Conservation (phyloP, 2,888 invertebrate genomes). For the Sepiola atlantica region DNA sequence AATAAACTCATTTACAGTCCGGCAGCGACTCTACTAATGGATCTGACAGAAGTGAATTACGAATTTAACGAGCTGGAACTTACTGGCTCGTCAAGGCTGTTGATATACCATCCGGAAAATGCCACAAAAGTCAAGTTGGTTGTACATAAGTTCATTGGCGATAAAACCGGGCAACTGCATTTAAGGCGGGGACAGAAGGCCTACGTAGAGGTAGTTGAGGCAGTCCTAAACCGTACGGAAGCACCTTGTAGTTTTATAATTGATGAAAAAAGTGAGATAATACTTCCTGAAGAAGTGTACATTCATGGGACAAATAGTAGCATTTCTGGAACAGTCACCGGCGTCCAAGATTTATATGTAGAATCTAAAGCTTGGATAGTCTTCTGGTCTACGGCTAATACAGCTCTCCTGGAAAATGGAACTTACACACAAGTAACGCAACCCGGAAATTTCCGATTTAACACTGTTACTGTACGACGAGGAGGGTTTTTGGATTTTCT, state of each 20-base stretch:
- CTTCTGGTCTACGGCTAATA: conserved; percentile 62
- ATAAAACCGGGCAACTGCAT: conserved; percentile 63
- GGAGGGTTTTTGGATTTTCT: conserved; percentile 58
- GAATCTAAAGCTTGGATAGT: conserved; percentile 56
- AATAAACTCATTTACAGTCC: conserved; percentile 58
- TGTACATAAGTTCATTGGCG: conserved; percentile 63
- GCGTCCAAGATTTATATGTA: conserved; percentile 59
- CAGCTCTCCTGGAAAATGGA: conserved; percentile 60
- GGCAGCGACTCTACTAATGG: conserved; percentile 60
- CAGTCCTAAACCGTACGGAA: conserved; percentile 62
- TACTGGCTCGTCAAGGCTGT: conserved; percentile 58
- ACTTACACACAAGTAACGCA: conserved; percentile 54
- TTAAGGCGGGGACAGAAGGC: conserved; percentile 58
- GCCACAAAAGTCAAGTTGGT: conserved; percentile 55
- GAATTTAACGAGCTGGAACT: conserved; percentile 66
- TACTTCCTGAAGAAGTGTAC: conserved; percentile 62
- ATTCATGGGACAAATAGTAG: conserved; percentile 64
- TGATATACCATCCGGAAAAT: conserved; percentile 60
- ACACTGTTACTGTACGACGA: conserved; percentile 59
- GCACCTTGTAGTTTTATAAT: conserved; percentile 65
- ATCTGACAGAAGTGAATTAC: conserved; percentile 51
- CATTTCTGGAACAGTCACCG: conserved; percentile 61
- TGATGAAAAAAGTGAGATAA: conserved; percentile 59
- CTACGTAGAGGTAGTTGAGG: conserved; percentile 63
- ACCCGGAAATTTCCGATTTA: conserved; percentile 61